These are phyloP conservation scores for Manis pentadactyla DNA, from an alignment of 2,797 vertebrate genomes.

Conservation along the genomic window DNA sequence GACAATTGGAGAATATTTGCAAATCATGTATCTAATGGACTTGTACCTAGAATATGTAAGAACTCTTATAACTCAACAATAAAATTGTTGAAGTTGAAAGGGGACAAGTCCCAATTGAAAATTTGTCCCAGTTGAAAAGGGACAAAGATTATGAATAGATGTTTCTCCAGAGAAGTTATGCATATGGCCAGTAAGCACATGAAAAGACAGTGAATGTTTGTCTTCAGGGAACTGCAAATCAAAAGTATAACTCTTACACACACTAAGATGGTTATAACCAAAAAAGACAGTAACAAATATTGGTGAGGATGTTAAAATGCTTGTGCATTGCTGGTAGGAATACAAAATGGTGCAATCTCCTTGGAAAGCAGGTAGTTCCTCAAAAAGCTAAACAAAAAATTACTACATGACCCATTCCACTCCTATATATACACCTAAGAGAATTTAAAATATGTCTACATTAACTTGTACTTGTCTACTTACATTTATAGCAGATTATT, in stretches of 20 bases:
- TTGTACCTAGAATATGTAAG: not conserved
- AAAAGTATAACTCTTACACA: not conserved
- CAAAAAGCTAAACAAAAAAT: not conserved
- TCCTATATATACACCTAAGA: not conserved
- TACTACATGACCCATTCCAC: not conserved
- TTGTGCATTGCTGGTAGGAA: not conserved
- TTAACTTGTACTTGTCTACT: not conserved
- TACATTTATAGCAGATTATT: not conserved
- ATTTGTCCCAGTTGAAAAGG: no score
- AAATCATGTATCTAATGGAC: not conserved
- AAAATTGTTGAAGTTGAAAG: not conserved
- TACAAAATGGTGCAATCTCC: not conserved
- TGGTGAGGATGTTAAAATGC: not conserved
- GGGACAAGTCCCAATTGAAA: not conserved
- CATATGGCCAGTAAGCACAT: not conserved
- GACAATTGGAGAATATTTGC: not conserved
- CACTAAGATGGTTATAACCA: not conserved
- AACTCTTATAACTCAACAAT: not conserved
- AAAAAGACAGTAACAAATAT: not conserved
- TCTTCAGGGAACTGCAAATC: not conserved
- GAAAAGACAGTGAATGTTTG: not conserved
- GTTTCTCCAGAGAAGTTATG: not conserved
- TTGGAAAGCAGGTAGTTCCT: not conserved
- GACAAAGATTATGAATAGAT: slow-evolving; percentile 9
- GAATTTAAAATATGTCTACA: not conserved